Evolutionary conservation across 2,113 vertebrate genomes (phyloP).

Genomic region (Percina caprodes): DNA sequence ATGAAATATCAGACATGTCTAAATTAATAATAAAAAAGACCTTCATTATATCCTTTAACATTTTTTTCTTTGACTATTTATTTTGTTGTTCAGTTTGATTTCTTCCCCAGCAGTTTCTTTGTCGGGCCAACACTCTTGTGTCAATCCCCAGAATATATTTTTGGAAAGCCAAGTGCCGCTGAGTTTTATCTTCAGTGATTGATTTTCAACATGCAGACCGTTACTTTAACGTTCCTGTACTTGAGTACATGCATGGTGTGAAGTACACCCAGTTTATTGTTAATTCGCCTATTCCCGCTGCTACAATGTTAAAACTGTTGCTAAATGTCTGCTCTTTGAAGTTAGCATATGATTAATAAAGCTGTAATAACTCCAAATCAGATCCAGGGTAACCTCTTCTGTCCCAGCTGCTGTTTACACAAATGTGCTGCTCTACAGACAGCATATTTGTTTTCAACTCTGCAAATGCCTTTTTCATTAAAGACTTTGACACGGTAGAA

Average conservation of each 20-base stretch:
- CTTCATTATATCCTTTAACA: constrained; percentile 73
- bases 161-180: constrained; percentile 61
- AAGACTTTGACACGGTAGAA: not conserved
- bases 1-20: constrained; percentile 70
- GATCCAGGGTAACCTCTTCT: constrained; percentile 52
- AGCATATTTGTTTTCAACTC: not conserved
- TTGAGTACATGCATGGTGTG: constrained; percentile 82
- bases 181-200: constrained; percentile 56
- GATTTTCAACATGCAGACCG: constrained; percentile 37
- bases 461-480: not conserved
- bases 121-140: constrained; percentile 26
- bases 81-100: constrained; percentile 55
- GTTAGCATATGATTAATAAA: constrained; percentile 85
- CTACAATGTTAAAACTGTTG: constrained; percentile 84
- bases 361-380: constrained; percentile 74
- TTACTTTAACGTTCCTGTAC: constrained; percentile 52
- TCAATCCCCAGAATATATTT: constrained; percentile 40
- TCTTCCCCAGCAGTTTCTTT: constrained; percentile 31
- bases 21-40: constrained; percentile 80
- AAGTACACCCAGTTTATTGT: constrained; percentile 77
- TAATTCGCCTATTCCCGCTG: constrained; percentile 78
- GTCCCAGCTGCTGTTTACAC: constrained; percentile 24
- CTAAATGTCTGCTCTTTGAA: constrained; percentile 86
- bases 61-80: constrained; percentile 56
- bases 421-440: not conserved